Conservation (phyloP, 2,113 vertebrate genomes). For the Otis tarda region DNA sequence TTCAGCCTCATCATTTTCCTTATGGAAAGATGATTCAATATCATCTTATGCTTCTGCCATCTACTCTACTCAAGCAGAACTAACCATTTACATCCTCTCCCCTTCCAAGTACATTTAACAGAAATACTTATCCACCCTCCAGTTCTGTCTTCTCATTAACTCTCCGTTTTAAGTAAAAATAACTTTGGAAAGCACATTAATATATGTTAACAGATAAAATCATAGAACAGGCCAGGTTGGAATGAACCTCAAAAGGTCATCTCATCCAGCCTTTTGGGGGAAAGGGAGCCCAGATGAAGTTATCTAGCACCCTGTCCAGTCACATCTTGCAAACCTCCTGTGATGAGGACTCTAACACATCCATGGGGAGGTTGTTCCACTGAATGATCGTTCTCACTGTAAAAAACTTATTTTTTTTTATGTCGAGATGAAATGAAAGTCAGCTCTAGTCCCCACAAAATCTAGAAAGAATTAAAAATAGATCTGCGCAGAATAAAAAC, state of each 20-base stretch:
- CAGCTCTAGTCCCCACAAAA: background rate
- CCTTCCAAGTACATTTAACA: background rate
- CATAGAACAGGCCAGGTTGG: background rate
- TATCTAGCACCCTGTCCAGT: background rate
- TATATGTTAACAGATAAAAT: fast-evolving
- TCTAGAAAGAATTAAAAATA: fast-evolving
- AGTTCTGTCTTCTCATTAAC: background rate
- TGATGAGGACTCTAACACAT: fast-evolving
- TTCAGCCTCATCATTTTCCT: background rate
- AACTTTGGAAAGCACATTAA: background rate
- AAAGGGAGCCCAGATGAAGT: background rate
- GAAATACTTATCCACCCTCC: background rate
- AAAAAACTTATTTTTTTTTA: background rate
- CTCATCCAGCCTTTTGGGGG: fast-evolving
- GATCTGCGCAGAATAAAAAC: background rate
- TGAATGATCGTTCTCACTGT: fast-evolving
- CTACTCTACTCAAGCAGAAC: background rate
- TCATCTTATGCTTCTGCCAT: background rate
- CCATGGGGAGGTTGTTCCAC: fast-evolving
- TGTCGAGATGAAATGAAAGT: fast-evolving
- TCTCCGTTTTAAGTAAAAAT: background rate
- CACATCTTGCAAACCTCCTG: fast-evolving
- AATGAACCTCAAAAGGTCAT: background rate
- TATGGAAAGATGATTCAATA: background rate
- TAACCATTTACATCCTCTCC: background rate